These are phyloP conservation scores for Syndactyla subalaris DNA, from an alignment of 2,797 vertebrate species.

Conservation along the genomic window DNA sequence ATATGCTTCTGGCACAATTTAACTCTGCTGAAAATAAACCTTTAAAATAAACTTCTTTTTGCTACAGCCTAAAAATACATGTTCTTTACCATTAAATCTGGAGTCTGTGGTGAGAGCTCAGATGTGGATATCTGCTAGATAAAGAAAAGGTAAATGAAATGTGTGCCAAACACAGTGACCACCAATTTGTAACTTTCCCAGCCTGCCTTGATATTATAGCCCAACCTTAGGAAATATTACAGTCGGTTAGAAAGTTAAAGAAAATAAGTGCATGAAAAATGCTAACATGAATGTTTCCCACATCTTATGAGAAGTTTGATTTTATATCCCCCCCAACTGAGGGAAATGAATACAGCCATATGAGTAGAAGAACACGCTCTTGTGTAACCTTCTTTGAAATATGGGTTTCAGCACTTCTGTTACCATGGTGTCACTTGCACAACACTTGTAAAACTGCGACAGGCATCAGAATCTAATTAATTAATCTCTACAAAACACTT, in stretches of 20 bases:
- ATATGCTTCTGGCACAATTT: neutral
- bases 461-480: neutral
- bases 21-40: neutral
- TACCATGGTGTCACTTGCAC: conserved; percentile 26
- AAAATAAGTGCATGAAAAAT: neutral
- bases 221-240: neutral
- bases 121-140: neutral
- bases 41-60: neutral
- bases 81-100: neutral
- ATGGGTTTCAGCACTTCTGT: conserved; percentile 1
- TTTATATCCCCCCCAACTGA: neutral
- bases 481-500: neutral
- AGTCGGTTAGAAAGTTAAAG: neutral
- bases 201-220: neutral
- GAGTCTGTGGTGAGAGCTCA: neutral
- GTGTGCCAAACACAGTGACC: neutral
- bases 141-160: neutral
- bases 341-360: neutral
- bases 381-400: neutral
- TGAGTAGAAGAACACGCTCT: neutral
- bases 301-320: neutral
- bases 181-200: neutral
- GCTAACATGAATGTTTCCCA: neutral
- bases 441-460: neutral
- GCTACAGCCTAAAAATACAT: neutral